Conservation (phyloP, 64 coral and sea anemone genomes). For the Stichodactyla mertensii region DNA sequence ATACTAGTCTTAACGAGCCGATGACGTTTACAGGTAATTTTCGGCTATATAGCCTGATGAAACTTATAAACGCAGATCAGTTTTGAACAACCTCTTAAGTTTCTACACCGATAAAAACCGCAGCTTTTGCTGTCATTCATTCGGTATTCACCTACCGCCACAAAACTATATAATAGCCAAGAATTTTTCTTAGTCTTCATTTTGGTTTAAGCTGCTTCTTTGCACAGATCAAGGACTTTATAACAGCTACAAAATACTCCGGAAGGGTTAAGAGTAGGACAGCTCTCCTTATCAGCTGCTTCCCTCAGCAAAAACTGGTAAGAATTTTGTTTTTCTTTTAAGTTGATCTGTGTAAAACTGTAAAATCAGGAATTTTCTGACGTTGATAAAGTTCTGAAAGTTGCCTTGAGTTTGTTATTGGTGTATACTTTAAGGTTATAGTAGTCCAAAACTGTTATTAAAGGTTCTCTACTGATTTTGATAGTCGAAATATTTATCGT, state of each 20-base stretch:
- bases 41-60: not conserved
- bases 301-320: not conserved
- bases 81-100: not conserved
- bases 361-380: too few relatives aligned
- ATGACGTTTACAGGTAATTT: not conserved
- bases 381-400: too few relatives aligned
- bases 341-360: too few relatives aligned
- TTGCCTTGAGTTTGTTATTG: too few relatives aligned
- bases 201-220: not conserved
- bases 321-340: not conserved
- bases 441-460: too few relatives aligned
- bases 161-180: not conserved
- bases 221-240: not conserved
- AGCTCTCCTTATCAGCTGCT: not conserved
- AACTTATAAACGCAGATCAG: not conserved
- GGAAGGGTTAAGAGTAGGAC: not conserved
- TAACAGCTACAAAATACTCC: not conserved
- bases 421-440: too few relatives aligned
- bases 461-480: too few relatives aligned
- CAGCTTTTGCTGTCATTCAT: not conserved
- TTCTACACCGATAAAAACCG: not conserved
- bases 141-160: not conserved
- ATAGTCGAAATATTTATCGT: too few relatives aligned
- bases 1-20: not conserved
- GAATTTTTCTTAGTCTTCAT: not conserved